Base-by-base conservation (phyloP, 2,888 invertebrate species). In the Melanostoma scalare region DNA sequence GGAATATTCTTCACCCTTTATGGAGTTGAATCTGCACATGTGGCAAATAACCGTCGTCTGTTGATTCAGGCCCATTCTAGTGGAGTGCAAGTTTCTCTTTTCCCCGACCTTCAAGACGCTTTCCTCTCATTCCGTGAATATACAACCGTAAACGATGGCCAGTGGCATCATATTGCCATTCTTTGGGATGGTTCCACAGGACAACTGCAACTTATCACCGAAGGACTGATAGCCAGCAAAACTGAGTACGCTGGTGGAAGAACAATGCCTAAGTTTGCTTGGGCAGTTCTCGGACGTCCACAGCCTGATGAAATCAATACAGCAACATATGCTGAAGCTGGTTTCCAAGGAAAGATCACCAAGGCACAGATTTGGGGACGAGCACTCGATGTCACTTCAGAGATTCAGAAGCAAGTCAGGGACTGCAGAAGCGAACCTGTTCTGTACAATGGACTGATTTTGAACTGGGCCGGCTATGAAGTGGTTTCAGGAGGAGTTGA, bases 381-480 rank as follows among this genome's bases (percentile, higher is more conserved):
- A 55, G 96, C 97, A 46, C 92, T 98, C 0, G 98, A 98, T 89
- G 95, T 97, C 20, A 97, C 97, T 3, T 96, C 96, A 79, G 98
- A 98, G 91, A 95, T 98, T 85, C 98, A 98, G 87, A 97, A 97
- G 89, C 97, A 98, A 93, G 97, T 97, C 0, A 94, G 97, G 35
- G 97, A 97, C 88, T 98, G 98, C 89, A 94, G 97, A 87, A 97
- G 96, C 3, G 97, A 98, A 87, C 97, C 98, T 0, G 97, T 98
- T 0, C 92, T 98, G 3, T 97, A 97, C 90, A 94, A 94, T 87
- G 96, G 95, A 3, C 92, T 99, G 4, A 94, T 97, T 3, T 92
- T 98, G 0, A 97, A 97, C 33, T 99, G 98, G 97, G 95, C 97
- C 40, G 98, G 98, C 31, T 99, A 98, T 89, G 97, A 98, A 89